Conservation (phyloP, 2,113 vertebrate species). For the Trichechus manatus region DNA sequence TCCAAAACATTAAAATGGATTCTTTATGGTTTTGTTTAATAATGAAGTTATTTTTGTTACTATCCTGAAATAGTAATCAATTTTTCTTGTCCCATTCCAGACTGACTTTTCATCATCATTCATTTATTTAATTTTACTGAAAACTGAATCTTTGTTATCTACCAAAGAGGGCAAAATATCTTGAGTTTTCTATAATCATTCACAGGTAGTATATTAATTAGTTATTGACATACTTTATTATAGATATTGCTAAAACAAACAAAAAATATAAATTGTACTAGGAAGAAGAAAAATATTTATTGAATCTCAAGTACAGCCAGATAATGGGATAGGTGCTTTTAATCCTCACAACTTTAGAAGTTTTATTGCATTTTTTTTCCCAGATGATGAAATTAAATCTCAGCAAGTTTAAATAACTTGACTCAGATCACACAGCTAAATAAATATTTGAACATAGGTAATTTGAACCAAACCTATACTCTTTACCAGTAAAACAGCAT, state of each 20-base stretch:
- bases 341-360: background rate
- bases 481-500: background rate
- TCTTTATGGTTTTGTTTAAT: slow-evolving; percentile 20
- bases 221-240: background rate
- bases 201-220: background rate
- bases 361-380: background rate
- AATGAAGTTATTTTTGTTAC: background rate
- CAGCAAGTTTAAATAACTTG: background rate
- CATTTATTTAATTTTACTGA: slow-evolving; percentile 3
- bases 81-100: background rate
- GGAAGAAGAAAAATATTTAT: background rate
- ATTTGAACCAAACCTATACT: background rate
- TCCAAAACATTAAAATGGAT: background rate
- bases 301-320: background rate
- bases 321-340: background rate
- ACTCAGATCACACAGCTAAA: background rate
- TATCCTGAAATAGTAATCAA: background rate
- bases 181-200: background rate
- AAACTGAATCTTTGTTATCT: background rate
- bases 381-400: background rate
- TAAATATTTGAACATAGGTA: background rate
- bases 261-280: background rate
- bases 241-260: background rate
- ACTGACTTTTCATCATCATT: background rate
- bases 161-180: background rate